phyloP scores from a whole-genome alignment of 2,888 invertebrate genomes.

The Xestobium rufovillosum region DNA sequence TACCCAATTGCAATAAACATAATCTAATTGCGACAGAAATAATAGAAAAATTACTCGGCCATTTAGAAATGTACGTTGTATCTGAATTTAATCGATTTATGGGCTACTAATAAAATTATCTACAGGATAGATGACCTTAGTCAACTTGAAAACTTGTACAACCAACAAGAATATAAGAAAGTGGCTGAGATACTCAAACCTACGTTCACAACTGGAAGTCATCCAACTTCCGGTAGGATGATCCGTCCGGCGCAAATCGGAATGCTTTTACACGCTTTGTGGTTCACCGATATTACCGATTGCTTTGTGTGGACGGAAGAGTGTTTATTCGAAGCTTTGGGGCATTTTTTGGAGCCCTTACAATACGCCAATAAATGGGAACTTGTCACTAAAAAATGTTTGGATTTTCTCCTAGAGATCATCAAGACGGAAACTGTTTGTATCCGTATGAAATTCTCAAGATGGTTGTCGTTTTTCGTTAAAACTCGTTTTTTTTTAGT shows the following conservation, averaged over 20 bases:
- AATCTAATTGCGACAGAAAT: slow-evolving; percentile 44
- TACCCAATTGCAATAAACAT: slow-evolving; percentile 50
- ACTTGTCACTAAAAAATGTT: slow-evolving; percentile 39
- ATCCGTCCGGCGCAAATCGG: slow-evolving; percentile 47
- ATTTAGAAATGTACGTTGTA: slow-evolving; percentile 45
- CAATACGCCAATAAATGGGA: slow-evolving; percentile 42
- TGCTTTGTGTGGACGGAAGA: slow-evolving; percentile 73
- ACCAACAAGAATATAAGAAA: slow-evolving; percentile 56
- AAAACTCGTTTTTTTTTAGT: slow-evolving; percentile 26
- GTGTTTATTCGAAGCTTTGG: slow-evolving; percentile 66
- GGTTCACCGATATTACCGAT: slow-evolving; percentile 44
- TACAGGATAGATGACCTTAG: slow-evolving; percentile 49
- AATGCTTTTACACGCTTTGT: slow-evolving; percentile 43
- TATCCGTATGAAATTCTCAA: slow-evolving; percentile 39
- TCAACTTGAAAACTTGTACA: slow-evolving; percentile 60
- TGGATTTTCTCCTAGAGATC: slow-evolving; percentile 45
- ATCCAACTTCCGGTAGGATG: slow-evolving; percentile 50
- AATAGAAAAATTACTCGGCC: slow-evolving; percentile 44
- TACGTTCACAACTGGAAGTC: slow-evolving; percentile 48
- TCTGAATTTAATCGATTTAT: slow-evolving; percentile 9
- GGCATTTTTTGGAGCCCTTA: slow-evolving; percentile 42
- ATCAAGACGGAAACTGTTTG: slow-evolving; percentile 48
- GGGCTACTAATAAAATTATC: slow-evolving; percentile 16
- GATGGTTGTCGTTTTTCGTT: slow-evolving; percentile 3
- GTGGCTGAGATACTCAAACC: slow-evolving; percentile 60